A percentile compares a stretch with the other conserved stretches of the same genome.
Conservation (phyloP, 2,113 vertebrate species). For the Rhea americana region DNA sequence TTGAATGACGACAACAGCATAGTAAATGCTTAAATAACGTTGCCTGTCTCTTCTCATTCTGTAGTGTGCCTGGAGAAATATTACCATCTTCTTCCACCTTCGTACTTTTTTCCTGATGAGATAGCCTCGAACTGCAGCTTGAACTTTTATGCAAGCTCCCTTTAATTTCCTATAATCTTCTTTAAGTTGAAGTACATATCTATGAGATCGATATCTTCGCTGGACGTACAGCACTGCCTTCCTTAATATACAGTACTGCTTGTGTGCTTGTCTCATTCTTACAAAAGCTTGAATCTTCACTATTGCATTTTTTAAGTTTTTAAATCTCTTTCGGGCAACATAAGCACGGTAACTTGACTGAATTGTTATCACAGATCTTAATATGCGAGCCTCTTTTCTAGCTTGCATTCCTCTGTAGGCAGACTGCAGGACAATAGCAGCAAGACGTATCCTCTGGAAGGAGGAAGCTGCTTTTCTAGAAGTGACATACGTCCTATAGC, state of each 20-base stretch:
- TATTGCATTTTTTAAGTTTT: constrained; percentile 47
- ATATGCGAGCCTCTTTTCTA: neutral
- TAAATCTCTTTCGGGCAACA: constrained; percentile 49
- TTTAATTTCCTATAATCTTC: constrained; percentile 43
- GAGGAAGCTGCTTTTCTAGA: constrained; percentile 32
- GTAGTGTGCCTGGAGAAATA: constrained; percentile 81
- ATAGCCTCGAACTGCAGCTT: constrained; percentile 73
- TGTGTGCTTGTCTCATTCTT: constrained; percentile 62
- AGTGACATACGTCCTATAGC: constrained; percentile 18
- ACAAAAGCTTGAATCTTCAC: constrained; percentile 74
- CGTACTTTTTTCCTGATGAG: constrained; percentile 66
- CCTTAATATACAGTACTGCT: constrained; percentile 41
- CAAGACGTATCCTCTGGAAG: constrained; percentile 52
- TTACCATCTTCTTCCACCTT: constrained; percentile 55
- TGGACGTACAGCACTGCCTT: constrained; percentile 51
- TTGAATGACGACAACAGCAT: constrained; percentile 79
- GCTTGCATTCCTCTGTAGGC: constrained; percentile 69
- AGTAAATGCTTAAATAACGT: constrained; percentile 47
- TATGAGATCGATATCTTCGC: constrained; percentile 40
- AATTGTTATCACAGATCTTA: constrained; percentile 68
- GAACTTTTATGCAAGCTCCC: constrained; percentile 70
- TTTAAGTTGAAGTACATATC: neutral
- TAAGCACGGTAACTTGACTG: constrained; percentile 74
- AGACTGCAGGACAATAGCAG: constrained; percentile 71
- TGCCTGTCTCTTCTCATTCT: constrained; percentile 76